phyloP scores from a whole-genome alignment of 2,888 invertebrate species.

The Drosophila limbata region DNA sequence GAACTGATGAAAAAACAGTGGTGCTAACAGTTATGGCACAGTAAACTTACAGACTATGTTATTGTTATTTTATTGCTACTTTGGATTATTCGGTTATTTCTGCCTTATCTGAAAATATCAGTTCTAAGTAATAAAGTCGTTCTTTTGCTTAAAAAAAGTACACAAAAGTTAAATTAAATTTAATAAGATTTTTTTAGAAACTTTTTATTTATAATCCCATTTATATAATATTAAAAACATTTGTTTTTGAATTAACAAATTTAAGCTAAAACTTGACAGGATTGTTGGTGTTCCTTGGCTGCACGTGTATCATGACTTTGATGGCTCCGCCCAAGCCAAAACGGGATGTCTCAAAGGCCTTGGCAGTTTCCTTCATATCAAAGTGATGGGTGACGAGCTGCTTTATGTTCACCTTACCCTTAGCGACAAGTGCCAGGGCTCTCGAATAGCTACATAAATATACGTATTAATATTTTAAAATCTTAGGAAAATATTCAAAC shows the following conservation, averaged over 20 bases:
- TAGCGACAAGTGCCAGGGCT: constrained; percentile 91
- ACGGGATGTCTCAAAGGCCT: constrained; percentile 94
- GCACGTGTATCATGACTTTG: constrained; percentile 94
- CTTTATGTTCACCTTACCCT: constrained; percentile 92
- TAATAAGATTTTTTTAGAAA: too few relatives aligned
- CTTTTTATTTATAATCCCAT: neutral
- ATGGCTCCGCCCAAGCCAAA: constrained; percentile 90
- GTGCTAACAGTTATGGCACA: too few relatives aligned
- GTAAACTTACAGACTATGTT: too few relatives aligned
- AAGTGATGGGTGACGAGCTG: constrained; percentile 94
- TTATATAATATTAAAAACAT: neutral
- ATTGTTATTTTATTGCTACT: too few relatives aligned
- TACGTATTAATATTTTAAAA: neutral
- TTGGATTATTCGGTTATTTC: too few relatives aligned
- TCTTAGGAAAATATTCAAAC: constrained; percentile 56
- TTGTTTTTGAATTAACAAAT: neutral
- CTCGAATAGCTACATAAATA: constrained; percentile 89
- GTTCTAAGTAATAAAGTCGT: too few relatives aligned
- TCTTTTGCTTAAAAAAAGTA: too few relatives aligned
- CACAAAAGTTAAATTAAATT: too few relatives aligned
- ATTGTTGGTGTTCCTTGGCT: constrained; percentile 87
- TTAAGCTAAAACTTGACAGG: constrained; percentile 57
- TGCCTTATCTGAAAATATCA: too few relatives aligned
- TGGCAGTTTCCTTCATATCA: constrained; percentile 90
- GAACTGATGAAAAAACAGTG: too few relatives aligned